These are phyloP conservation scores for Brachionichthys hirsutus DNA, from an alignment of 2,113 vertebrate genomes.

Conservation along the genomic window DNA sequence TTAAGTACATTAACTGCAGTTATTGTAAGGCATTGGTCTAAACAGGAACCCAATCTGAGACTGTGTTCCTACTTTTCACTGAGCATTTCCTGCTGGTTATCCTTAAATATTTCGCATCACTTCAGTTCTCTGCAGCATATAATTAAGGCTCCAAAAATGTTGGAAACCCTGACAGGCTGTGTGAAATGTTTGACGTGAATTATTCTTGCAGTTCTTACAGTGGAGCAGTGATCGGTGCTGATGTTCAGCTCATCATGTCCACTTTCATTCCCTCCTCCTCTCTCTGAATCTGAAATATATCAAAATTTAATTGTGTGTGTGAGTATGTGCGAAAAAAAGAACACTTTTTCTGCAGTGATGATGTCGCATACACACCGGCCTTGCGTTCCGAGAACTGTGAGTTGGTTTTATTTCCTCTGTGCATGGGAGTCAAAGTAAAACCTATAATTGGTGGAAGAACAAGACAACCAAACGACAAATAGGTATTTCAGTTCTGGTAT, in stretches of 20 bases:
- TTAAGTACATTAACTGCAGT: constrained; percentile 5
- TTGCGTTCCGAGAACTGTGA: not conserved
- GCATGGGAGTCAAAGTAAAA: constrained; percentile 39
- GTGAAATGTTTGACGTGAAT: not conserved
- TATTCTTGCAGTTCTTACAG: constrained; percentile 27
- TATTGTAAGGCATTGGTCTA: not conserved
- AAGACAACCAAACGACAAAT: constrained; percentile 2
- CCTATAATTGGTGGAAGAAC: constrained; percentile 31
- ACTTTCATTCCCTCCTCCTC: constrained; percentile 11
- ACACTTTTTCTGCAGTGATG: constrained; percentile 7
- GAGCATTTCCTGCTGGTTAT: not conserved
- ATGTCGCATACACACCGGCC: constrained; percentile 22
- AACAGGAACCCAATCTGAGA: constrained; percentile 1
- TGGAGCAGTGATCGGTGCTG: not conserved
- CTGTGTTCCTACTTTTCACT: not conserved
- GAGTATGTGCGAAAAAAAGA: not conserved
- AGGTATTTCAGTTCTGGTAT: no score
- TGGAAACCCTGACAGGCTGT: not conserved
- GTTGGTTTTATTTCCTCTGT: constrained; percentile 16
- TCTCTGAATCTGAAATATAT: constrained; percentile 33
- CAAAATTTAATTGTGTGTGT: not conserved
- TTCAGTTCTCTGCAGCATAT: not conserved
- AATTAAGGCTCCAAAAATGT: constrained; percentile 1
- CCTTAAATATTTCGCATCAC: not conserved
- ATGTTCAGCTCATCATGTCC: constrained; percentile 20